Base-by-base conservation (phyloP, 2,797 vertebrate species). In the Urophycis tenuis region DNA sequence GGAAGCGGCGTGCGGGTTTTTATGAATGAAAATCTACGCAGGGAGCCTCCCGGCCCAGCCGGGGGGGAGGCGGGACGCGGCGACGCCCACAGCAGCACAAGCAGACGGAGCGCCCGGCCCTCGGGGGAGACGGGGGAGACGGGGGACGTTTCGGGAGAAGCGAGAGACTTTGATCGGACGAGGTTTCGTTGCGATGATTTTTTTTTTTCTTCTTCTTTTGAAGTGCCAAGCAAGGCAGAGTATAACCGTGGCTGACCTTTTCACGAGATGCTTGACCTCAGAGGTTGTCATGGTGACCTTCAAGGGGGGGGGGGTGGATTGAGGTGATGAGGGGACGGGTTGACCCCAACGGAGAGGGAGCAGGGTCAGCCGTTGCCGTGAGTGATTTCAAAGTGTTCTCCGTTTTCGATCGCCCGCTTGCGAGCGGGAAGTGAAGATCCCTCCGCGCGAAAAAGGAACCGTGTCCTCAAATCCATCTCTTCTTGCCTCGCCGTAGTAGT, bases 181-280 rank as follows among this genome's bases (percentile, higher is more conserved):
- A 1, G 39, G 39, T 41, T 41, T 41, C 14, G 4, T 41, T n/a
- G n/a, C n/a, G 39, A 41, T 1, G 1, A 60, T 10, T 64, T 25
- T 25, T 25, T 41, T 12, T 41, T 1, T 41, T 49, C n/a, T 64
- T 25, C 8, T 25, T 41, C 3, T 41, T 1, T 41, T 49, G n/a
- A n/a, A n/a, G n/a, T n/a, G n/a, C 84, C 87, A 88, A 85, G 35
- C 71, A 22, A 32, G 77, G 77, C 49, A 3, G 35, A 78, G 74
- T 30, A 45, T 30, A 73, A 60, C 72, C 6, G 29, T 31, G 9
- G 53, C 3, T 19, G 41, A 70, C 64, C 25, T n/a, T n/a, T n/a
- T n/a, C n/a, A 11, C 25, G 31, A 33, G 33, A 74, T 70, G 45
- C 30, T n/a, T 30, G 19, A n/a, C 29, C 45, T n/a, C 70, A 36